Percentiles rank a stretch among this genome's conserved stretches.
These are phyloP conservation scores for Stylophora pistillata DNA, from an alignment of 64 coral and sea anemone genomes.

Conservation along the genomic window DNA sequence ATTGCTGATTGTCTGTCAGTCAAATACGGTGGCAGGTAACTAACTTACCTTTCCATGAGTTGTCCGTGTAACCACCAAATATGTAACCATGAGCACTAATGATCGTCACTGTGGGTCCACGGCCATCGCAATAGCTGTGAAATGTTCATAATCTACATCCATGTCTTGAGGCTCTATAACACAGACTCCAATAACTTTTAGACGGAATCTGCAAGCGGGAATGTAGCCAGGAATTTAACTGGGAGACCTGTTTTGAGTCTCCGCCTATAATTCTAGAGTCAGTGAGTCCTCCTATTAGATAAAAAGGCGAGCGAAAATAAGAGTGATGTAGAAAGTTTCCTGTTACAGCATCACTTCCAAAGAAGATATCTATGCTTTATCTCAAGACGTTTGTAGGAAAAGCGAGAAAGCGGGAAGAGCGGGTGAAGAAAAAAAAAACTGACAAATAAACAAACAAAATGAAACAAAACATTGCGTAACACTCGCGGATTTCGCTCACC, in stretches of 20 bases:
- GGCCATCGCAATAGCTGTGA: constrained; percentile 25
- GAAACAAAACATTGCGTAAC: no score
- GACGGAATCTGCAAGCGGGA: neutral
- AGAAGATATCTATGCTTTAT: neutral
- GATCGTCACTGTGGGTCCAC: constrained; percentile 44
- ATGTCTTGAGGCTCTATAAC: constrained; percentile 6
- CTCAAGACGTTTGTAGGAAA: no score
- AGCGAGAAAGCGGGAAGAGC: no score
- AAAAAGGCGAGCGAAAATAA: no score
- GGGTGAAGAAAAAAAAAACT: no score
- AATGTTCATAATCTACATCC: constrained; percentile 18
- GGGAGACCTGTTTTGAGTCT: neutral
- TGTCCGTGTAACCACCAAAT: constrained; percentile 27
- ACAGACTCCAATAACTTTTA: constrained; percentile 18
- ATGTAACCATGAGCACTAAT: constrained; percentile 31
- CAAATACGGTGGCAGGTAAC: no score
- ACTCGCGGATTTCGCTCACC: no score
- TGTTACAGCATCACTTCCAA: no score
- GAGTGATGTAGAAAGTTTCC: no score
- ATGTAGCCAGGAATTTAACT: neutral
- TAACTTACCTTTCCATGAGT: constrained; percentile 21
- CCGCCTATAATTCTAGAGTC: neutral
- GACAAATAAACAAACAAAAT: no score
- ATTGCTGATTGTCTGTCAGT: neutral
- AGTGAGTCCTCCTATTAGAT: constrained; percentile 18